Evolutionary conservation across 2,888 invertebrate species (phyloP).

Genomic region (Coecobrya sp.): DNA sequence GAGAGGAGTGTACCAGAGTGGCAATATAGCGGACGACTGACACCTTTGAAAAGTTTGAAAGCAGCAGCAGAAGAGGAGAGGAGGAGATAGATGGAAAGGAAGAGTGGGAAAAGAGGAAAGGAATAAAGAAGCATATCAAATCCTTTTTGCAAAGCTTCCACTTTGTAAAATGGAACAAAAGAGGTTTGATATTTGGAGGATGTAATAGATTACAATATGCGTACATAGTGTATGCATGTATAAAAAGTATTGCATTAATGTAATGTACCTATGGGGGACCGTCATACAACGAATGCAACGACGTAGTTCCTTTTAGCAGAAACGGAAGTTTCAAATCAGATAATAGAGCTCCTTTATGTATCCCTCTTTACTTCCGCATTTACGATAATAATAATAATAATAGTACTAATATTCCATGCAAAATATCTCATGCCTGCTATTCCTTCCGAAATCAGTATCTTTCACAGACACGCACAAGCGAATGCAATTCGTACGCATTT

Average conservation of each 20-base stretch:
- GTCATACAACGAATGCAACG: background rate
- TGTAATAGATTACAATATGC: background rate
- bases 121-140: conserved; percentile 55
- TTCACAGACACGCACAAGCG: background rate
- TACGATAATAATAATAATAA: conserved; percentile 35
- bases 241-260: background rate
- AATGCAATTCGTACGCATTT: background rate
- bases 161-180: conserved; percentile 54
- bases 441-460: background rate
- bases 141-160: conserved; percentile 61
- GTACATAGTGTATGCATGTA: background rate
- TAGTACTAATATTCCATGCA: conserved; percentile 40
- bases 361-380: conserved; percentile 73
- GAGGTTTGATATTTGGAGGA: background rate
- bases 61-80: background rate
- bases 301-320: conserved; percentile 62
- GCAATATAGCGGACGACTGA: conserved; percentile 43
- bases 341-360: conserved; percentile 69
- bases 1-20: conserved; percentile 22
- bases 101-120: background rate
- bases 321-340: conserved; percentile 79
- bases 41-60: conserved; percentile 49
- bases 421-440: background rate
- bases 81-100: background rate
- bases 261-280: background rate